phyloP scores from a whole-genome alignment of 2,888 invertebrate genomes.

The Boloria selene region DNA sequence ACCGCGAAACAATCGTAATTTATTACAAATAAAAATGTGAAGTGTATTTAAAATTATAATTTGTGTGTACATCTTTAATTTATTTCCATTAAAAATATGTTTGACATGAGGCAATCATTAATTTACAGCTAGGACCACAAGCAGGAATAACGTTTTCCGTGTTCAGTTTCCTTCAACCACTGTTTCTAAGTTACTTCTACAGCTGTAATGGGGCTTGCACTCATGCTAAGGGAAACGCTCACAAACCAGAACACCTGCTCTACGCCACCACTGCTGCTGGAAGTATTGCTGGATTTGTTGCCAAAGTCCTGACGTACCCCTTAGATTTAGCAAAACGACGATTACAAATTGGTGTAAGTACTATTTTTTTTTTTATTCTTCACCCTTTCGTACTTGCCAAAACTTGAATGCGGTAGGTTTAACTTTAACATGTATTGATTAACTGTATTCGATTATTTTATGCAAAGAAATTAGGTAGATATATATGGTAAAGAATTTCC shows the following conservation, averaged over 20 bases:
- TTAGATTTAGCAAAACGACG: conserved; percentile 93
- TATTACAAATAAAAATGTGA: not conserved
- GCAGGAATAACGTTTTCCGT: conserved; percentile 65
- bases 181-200: conserved; percentile 47
- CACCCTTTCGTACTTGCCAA: too few species aligned
- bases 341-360: conserved; percentile 88
- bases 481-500: too few species aligned
- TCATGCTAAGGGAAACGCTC: conserved; percentile 38
- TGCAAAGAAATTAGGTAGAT: too few species aligned
- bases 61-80: too few species aligned
- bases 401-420: too few species aligned
- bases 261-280: conserved; percentile 81
- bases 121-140: conserved; percentile 67
- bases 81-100: conserved; percentile 34
- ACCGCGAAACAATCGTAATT: too few species aligned
- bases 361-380: not conserved
- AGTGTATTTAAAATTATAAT: not conserved
- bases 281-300: conserved; percentile 86
- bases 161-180: conserved; percentile 59
- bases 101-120: too few species aligned
- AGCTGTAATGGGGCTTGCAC: conserved; percentile 38
- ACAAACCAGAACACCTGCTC: conserved; percentile 55
- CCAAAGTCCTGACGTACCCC: conserved; percentile 92
- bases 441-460: too few species aligned
- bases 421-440: too few species aligned